Base-by-base conservation (phyloP, 2,113 vertebrate species). In the Actenoides lindsayi region DNA sequence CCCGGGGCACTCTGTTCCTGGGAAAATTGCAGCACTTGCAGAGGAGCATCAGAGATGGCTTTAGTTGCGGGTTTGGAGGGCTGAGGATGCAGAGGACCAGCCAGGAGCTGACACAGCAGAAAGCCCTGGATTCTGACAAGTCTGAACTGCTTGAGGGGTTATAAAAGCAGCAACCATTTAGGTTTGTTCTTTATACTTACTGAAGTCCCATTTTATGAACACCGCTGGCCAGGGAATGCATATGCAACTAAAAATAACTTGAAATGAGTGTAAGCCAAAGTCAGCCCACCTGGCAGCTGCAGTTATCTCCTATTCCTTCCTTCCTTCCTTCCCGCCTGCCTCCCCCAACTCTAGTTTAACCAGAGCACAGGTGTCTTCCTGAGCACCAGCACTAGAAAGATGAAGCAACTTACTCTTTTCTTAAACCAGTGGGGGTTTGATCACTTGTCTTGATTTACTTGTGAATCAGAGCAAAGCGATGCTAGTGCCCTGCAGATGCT, bases 341-440 rank as follows among this genome's bases (percentile, higher is more conserved):
- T 19, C 59, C 28, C 39, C 48, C 8, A 0, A 23, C 77, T 70
- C 51, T 37, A 48, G 14, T 87, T 92, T 81, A 91, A 64, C 56
- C 65, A 64, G 48, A 82, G 39, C 63, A 68, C 91, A 93, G 91
- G 91, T 93, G 93, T 95, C 69, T 91, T 94, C 53, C 73, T 84
- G 91, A 62, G 77, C 56, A 70, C 13, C 65, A 75, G 24, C 2
- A 0, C 30, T 92, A 51, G 69, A 75, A 64, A 68, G 42, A 89
- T 30, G 48, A 91, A 97, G 56, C 60, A 79, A n/a, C 35, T 1
- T 1, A 1, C 42, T 84, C 63, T 77, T 57, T 42, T 89, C 51
- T 75, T n/a, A 70, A 90, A 51, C 10, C 44, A 48, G 28, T 16
- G 16, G 28, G 10, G 21, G 10, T 44, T n/a, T 75, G 83, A 83